Evolutionary conservation across 2,888 invertebrate species (phyloP).

Genomic region (Cyclophora albipunctata): DNA sequence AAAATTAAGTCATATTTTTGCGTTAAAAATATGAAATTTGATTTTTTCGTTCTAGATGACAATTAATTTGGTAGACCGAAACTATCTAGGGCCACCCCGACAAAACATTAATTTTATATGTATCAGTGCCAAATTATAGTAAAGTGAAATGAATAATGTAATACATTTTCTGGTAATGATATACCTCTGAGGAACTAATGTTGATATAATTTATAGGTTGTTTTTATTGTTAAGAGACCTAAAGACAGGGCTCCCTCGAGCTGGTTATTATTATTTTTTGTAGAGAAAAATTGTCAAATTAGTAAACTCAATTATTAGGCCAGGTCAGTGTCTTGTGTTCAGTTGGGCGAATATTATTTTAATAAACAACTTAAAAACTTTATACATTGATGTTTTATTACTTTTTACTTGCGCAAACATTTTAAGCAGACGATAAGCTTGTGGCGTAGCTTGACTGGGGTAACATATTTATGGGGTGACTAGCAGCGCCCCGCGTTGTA

Average conservation of each 20-base stretch:
- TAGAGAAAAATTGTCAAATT: constrained; percentile 65
- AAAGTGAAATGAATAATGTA: constrained; percentile 15
- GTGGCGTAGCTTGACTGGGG: too few relatives aligned
- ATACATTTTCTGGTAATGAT: constrained; percentile 22
- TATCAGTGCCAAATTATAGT: constrained; percentile 67
- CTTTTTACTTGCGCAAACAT: too few relatives aligned
- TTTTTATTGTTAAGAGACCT: constrained; percentile 66
- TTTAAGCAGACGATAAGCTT: too few relatives aligned
- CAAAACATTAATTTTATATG: constrained; percentile 33
- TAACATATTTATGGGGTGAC: too few relatives aligned
- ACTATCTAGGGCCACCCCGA: constrained; percentile 55
- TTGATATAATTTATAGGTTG: constrained; percentile 74
- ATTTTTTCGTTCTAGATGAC: constrained; percentile 37
- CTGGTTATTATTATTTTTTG: constrained; percentile 44
- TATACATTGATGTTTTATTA: constrained; percentile 34
- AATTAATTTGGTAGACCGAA: constrained; percentile 37
- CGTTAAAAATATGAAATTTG: constrained; percentile 37
- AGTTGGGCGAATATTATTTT: constrained; percentile 75
- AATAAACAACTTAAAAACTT: constrained; percentile 70
- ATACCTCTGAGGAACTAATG: constrained; percentile 60
- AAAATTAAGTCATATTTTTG: constrained; percentile 42
- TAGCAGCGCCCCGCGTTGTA: too few relatives aligned
- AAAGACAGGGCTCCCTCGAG: constrained; percentile 50
- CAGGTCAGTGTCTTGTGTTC: constrained; percentile 72
- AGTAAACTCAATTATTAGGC: constrained; percentile 70